Base-by-base conservation (phyloP, 1,140 invertebrate genomes). In the Eumaeus atala region DNA sequence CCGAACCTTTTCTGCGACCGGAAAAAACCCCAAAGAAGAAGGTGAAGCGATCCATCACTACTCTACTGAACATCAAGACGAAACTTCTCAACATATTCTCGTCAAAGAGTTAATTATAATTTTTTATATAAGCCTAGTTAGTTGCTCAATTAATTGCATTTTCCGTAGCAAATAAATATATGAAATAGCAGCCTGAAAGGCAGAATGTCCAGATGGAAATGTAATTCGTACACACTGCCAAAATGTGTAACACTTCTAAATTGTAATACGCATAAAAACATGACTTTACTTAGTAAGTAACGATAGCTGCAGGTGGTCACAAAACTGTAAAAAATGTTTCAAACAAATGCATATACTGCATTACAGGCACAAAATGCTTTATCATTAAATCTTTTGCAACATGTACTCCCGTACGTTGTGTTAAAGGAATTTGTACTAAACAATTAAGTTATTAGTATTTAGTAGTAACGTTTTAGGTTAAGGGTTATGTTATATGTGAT, bases 121-220 rank as follows among this genome's bases (percentile, higher is more conserved):
- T 28, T 54, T 54, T 49, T 47, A 42, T 34, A 7, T 63, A 57
- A 61, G 60, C 60, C 61, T 66, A n/a, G 62, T 72, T 70, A 72
- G 64, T 84, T 87, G 83, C 83, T 87, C 83, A 87, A 87, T 70
- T 69, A 21, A 63, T 69, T 83, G 83, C 83, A 86, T 85, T 85
- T 85, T 61, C 50, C 37, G 53, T 33, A 44, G 11, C 16, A 54
- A 33, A 54, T 47, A 40, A 52, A 52, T 21, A 17, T n/a, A 33
- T 14, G 17, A 44, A n/a, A n/a, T n/a, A n/a, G 38, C 14, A 44
- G 40, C 40, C 12, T 44, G 40, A 44, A 44, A 44, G 12, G 12
- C 40, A 9, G 17, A 44, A 17, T n/a, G 12, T 12, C 12, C 17
- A 44, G 12, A 14, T 18, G 9, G 3, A 44, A 44, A 44, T 44